Conservation (phyloP, 2,113 vertebrate genomes). For the Litocranius walleri region DNA sequence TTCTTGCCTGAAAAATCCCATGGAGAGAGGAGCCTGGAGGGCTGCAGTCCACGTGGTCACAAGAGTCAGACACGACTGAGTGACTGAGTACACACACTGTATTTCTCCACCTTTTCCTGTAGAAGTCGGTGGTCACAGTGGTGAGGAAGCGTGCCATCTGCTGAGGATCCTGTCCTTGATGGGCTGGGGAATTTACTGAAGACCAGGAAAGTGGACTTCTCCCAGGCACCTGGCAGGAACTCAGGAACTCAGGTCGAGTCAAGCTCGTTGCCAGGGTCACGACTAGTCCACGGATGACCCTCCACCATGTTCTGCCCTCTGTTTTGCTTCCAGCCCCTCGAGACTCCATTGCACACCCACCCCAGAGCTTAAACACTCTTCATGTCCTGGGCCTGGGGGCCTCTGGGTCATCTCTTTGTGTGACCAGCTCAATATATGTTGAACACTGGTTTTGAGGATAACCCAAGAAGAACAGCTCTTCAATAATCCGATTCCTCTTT, state of each 20-base stretch:
- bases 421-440: not conserved
- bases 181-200: not conserved
- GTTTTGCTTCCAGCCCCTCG: not conserved
- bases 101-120: not conserved
- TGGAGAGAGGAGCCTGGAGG: not conserved
- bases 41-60: not conserved
- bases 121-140: fast-evolving
- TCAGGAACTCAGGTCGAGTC: not conserved
- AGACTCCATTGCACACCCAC: too few relatives aligned
- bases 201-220: not conserved
- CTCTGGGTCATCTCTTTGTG: not conserved
- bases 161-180: not conserved
- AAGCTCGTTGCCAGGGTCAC: not conserved
- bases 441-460: not conserved
- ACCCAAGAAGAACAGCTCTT: not conserved
- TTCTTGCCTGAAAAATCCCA: not conserved
- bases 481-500: not conserved
- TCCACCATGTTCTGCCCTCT: not conserved
- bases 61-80: not conserved
- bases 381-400: not conserved
- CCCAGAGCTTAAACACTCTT: not conserved
- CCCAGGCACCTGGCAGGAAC: not conserved
- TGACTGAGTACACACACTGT: fast-evolving
- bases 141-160: fast-evolving
- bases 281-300: fast-evolving